Conservation (phyloP, 2,888 invertebrate genomes). For the Tachina fera region DNA sequence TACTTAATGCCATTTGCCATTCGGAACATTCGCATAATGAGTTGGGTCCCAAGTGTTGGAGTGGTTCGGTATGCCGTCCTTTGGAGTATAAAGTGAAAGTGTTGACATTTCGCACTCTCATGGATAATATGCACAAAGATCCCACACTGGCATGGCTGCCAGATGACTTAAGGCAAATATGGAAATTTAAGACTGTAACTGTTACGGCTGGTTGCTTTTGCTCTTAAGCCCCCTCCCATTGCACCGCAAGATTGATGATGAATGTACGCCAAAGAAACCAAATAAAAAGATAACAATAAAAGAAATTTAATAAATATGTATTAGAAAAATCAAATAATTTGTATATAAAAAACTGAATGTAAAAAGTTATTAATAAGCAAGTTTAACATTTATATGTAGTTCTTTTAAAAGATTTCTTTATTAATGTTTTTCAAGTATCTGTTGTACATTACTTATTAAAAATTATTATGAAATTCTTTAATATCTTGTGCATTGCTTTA, state of each 20-base stretch:
- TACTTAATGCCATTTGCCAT: conserved; percentile 81
- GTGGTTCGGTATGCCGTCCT: conserved; percentile 80
- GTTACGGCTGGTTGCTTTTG: conserved; percentile 82
- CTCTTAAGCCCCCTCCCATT: conserved; percentile 67
- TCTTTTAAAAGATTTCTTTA: conserved; percentile 38
- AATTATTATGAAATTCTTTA: conserved; percentile 44
- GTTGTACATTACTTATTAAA: conserved; percentile 49
- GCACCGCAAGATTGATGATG: neutral
- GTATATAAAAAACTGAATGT: neutral
- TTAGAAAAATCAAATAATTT: neutral
- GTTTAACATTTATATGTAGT: neutral
- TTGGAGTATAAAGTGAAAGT: conserved; percentile 82
- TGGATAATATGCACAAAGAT: conserved; percentile 75
- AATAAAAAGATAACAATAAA: neutral
- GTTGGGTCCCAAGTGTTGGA: conserved; percentile 78
- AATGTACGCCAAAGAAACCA: neutral
- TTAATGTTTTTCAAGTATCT: conserved; percentile 48
- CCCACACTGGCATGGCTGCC: conserved; percentile 75
- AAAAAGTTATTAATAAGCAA: neutral
- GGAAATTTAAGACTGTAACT: conserved; percentile 81
- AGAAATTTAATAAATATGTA: conserved; percentile 1
- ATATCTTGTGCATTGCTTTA: conserved; percentile 67
- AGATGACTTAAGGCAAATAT: conserved; percentile 75
- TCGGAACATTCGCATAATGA: conserved; percentile 72
- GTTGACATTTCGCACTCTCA: conserved; percentile 75